Evolutionary conservation across 2,797 vertebrate species (phyloP).

Genomic region (Molossus alvarezi): DNA sequence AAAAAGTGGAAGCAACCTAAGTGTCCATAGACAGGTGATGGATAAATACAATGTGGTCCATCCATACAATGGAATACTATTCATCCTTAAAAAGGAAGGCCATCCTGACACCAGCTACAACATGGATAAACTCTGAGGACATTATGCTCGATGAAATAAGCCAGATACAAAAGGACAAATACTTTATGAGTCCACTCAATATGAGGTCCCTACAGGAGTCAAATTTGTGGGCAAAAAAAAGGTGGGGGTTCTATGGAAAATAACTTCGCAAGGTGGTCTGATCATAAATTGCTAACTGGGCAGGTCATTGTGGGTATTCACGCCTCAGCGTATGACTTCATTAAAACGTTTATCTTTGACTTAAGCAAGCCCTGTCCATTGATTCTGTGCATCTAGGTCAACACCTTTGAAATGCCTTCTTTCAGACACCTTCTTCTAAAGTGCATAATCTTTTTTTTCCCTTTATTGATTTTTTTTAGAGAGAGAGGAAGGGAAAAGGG

Average conservation of each 20-base stretch:
- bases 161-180: not conserved
- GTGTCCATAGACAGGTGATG: not conserved
- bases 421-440: not conserved
- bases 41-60: not conserved
- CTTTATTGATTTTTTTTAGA: too few species aligned
- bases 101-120: not conserved
- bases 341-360: not conserved
- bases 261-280: not conserved
- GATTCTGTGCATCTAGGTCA: not conserved
- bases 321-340: not conserved
- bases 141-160: not conserved
- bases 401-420: not conserved
- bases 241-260: not conserved
- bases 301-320: not conserved
- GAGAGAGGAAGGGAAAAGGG: too few species aligned
- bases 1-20: not conserved
- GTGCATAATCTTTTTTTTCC: too few species aligned
- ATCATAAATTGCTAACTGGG: not conserved
- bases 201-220: not conserved
- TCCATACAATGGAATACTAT: not conserved
- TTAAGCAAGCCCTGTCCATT: not conserved
- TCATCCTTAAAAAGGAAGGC: conserved; percentile 1
- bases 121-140: not conserved
- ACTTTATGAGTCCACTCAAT: not conserved
- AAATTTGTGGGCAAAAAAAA: not conserved